Evolutionary conservation across 2,113 vertebrate genomes (phyloP), one percentile per base, ranked within the genome.

Genomic region (Phainopepla nitens): DNA sequence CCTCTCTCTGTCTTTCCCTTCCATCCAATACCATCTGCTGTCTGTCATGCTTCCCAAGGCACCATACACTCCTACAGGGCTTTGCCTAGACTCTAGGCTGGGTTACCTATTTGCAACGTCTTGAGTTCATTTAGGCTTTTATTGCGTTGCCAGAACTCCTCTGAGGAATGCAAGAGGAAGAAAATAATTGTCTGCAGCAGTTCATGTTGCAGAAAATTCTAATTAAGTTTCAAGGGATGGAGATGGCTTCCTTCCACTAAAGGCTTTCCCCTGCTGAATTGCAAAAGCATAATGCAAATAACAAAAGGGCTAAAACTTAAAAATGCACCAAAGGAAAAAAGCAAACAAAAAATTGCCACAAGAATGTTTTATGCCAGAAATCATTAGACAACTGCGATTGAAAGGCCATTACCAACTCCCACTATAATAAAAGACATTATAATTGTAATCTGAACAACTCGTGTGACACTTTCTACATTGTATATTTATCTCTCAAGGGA

Each of bases 371-470:
- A 90, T 94, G 87, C 87, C 93, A 94, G 73, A 94, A 95, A 95
- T 96, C 94, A 60, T 96, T 95, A 94, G 92, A 61, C 54, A 93
- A 96, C 54, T 87, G 70, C 89, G 91, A 94, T 73, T 93, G 87
- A 96, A 95, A 91, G 93, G 89, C 73, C 54, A 76, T 94, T 96
- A 96, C 70, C 50, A 90, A 65, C 81, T 96, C 62, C 82, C 82
- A 84, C 87, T 91, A 72, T 91, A 91, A 96, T 95, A 91, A 96
- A 93, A 95, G 70, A 70, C 78, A 54, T 70, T 76, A 77, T 93
- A 94, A 91, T 94, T 87, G 62, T 71, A 91, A 39, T 83, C 44
- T 73, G 91, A 94, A 69, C 85, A 90, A 47, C 75, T 64, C 15
- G 82, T 35, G 39, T 73, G 75, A 72, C 62, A 65, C 75, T 96